Evolutionary conservation across 2,113 vertebrate species (phyloP).

Genomic region (Pyrgilauda ruficollis): DNA sequence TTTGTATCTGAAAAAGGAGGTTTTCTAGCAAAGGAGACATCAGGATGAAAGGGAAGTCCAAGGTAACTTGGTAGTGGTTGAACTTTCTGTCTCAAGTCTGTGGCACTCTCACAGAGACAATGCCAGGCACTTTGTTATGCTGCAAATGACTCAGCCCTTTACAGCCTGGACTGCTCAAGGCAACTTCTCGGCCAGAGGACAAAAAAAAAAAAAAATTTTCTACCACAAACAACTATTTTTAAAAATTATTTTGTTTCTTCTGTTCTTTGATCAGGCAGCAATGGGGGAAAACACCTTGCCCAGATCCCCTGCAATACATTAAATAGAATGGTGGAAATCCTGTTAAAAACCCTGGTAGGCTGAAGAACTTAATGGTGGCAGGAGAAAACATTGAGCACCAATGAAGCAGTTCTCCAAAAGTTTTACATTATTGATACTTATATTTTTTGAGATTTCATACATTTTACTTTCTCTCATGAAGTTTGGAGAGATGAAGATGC

Average conservation of each 20-base stretch:
- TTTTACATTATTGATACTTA: not conserved
- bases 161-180: not conserved
- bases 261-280: not conserved
- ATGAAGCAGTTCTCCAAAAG: not conserved
- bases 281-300: too few relatives aligned
- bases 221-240: not conserved
- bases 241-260: not conserved
- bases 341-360: not conserved
- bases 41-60: not conserved
- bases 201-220: not conserved
- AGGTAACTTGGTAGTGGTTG: not conserved
- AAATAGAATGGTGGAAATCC: not conserved
- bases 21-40: not conserved
- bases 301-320: not conserved
- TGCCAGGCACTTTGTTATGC: not conserved
- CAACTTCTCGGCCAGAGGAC: not conserved
- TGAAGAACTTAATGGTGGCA: not conserved
- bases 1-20: not conserved
- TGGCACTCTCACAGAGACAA: not conserved
- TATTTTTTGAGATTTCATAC: not conserved
- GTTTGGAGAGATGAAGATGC: not conserved
- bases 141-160: not conserved
- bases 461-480: not conserved
- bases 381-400: not conserved
- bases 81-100: not conserved